Percentiles rank a stretch among this genome's conserved stretches.
Conservation (phyloP, 1,140 invertebrate species). For the Branchinecta lindahli region DNA sequence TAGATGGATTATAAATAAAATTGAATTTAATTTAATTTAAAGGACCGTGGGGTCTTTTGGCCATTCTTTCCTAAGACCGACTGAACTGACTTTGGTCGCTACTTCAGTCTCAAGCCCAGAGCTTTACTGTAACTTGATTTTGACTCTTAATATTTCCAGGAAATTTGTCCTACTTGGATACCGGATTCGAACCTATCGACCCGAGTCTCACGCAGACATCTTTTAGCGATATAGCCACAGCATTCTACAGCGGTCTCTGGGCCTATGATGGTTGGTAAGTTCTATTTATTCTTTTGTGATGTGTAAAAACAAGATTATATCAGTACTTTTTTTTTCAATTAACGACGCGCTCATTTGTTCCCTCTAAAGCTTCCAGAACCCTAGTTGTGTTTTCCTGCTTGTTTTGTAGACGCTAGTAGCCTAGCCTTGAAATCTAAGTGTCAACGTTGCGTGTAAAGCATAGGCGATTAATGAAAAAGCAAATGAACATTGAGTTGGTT, state of each 20-base stretch:
- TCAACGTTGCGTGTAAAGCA: no score
- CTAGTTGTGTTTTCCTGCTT: neutral
- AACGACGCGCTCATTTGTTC: neutral
- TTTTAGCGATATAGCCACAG: conserved; percentile 74
- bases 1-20: no score
- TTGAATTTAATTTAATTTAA: no score
- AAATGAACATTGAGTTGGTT: no score
- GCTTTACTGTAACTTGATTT: neutral
- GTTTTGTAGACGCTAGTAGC: no score
- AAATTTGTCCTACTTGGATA: conserved; percentile 70
- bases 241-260: conserved; percentile 95
- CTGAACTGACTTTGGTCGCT: neutral
- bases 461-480: no score
- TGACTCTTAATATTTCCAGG: conserved; percentile 35
- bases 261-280: conserved; percentile 87
- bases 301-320: neutral
- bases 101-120: neutral
- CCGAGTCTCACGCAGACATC: conserved; percentile 45
- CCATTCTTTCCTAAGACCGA: no score
- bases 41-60: no score
- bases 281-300: neutral
- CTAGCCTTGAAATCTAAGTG: no score
- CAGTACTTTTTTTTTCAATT: neutral
- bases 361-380: conserved; percentile 11
- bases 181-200: conserved; percentile 48